Conservation (phyloP, 2,888 invertebrate genomes). For the Criorhina ranunculi region DNA sequence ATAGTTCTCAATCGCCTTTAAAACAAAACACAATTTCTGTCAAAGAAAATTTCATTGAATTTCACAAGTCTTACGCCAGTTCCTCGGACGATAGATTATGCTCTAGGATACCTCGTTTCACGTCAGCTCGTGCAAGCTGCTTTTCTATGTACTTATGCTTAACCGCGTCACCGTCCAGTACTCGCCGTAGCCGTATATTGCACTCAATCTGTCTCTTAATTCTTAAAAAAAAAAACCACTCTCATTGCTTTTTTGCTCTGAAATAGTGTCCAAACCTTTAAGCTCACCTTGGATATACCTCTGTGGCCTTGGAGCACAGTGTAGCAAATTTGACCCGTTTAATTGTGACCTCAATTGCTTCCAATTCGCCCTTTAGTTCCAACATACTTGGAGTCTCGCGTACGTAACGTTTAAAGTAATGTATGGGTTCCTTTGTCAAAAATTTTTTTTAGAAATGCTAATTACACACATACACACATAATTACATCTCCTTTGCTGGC, state of each 20-base stretch:
- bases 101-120: slow-evolving; percentile 80
- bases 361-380: slow-evolving; percentile 80
- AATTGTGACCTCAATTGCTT: slow-evolving; percentile 81
- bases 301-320: slow-evolving; percentile 81
- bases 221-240: slow-evolving; percentile 73
- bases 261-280: slow-evolving; percentile 5
- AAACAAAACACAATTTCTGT: not conserved
- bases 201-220: slow-evolving; percentile 82
- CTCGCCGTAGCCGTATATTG: slow-evolving; percentile 81
- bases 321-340: slow-evolving; percentile 83
- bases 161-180: slow-evolving; percentile 80
- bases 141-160: slow-evolving; percentile 80
- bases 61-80: slow-evolving; percentile 78
- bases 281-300: slow-evolving; percentile 82
- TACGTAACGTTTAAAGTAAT: slow-evolving; percentile 81
- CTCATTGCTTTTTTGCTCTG: not conserved
- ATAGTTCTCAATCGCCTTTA: slow-evolving; percentile 80
- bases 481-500: slow-evolving; percentile 73
- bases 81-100: slow-evolving; percentile 82
- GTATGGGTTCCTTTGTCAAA: slow-evolving; percentile 73
- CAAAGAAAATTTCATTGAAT: not conserved
- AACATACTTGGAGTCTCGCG: slow-evolving; percentile 83
- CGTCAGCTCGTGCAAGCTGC: slow-evolving; percentile 80
- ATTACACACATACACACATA: slow-evolving; percentile 55
- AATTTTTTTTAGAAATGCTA: slow-evolving; percentile 38